Base-by-base conservation (phyloP, 2,797 vertebrate species). In the Heteromormyrus szaboi region DNA sequence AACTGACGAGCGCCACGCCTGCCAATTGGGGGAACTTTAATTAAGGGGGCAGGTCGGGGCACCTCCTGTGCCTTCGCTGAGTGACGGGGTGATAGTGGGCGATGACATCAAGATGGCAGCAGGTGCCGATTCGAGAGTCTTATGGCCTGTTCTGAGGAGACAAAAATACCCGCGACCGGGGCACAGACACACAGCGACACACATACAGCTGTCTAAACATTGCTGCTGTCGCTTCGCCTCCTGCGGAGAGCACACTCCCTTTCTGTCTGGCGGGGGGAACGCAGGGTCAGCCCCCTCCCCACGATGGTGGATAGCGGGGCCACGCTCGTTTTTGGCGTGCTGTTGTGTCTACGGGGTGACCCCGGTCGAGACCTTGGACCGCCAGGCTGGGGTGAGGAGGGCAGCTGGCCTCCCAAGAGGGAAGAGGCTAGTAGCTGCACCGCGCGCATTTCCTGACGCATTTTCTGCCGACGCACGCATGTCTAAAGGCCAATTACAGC, bases 91-190 rank as follows among this genome's bases (percentile, higher is more conserved):
- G 94, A 93, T 93, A 93, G 93, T 91, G 86, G 91, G 95, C 90
- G 95, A 96, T 96, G 95, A 96, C 95, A 96, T 93, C 90, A 92
- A 94, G 94, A 94, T 95, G 95, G 93, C 91, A 92, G 91, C 90
- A 51, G 56, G 92, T 91, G 89, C 91, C 93, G 94, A 92, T 94
- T 93, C 94, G 92, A 94, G 94, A 94, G 92, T 93, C 95, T 93
- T 94, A 90, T 91, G 94, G 95, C 95, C 95, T 95, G 93, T 94
- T 94, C 96, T 96, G 96, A 97, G 90, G 89, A 96, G 96, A 96
- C 96, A 96, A 95, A 97, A 97, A 97, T 97, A 97, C 96, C 95
- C 95, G 92, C 90, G 93, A 94, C 93, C 96, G 96, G 95, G 93
- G 91, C 95, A 95, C 1, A 19, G 93, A 95, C 93, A 94, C 94